These are phyloP conservation scores for Mixornis gularis DNA, from an alignment of 2,113 vertebrate species.

Conservation along the genomic window DNA sequence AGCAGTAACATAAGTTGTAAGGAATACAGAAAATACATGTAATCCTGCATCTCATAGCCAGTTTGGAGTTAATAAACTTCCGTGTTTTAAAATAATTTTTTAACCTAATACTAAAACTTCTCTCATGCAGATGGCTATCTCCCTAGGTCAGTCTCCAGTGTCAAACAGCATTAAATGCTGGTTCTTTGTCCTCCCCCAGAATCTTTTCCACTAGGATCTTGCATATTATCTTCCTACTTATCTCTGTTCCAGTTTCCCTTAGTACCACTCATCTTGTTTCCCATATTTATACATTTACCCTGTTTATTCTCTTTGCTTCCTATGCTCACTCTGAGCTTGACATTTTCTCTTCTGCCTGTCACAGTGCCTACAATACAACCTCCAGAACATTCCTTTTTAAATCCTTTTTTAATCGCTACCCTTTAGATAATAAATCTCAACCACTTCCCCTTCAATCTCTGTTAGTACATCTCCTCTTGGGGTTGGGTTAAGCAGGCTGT, in stretches of 20 bases:
- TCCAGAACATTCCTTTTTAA: accelerated
- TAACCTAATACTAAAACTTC: not conserved
- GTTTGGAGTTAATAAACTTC: not conserved
- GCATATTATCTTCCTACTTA: not conserved
- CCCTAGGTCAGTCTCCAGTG: not conserved
- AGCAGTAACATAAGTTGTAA: not conserved
- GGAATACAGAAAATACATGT: not conserved
- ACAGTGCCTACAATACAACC: not conserved
- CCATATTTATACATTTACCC: not conserved
- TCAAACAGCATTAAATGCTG: not conserved
- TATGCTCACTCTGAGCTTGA: not conserved
- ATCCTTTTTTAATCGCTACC: not conserved
- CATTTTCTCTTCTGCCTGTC: not conserved
- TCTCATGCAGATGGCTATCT: not conserved
- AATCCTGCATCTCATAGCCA: not conserved
- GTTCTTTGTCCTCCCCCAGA: not conserved
- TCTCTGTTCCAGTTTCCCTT: not conserved
- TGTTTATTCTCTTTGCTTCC: not conserved
- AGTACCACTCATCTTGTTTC: not conserved
- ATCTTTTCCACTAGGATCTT: not conserved
- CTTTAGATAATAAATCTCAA: not conserved
- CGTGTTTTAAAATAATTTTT: not conserved
- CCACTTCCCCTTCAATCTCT: not conserved
- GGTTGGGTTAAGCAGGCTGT: not conserved
- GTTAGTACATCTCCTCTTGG: not conserved